Base-by-base conservation (phyloP, 2,113 vertebrate species). In the Tautogolabrus adspersus region DNA sequence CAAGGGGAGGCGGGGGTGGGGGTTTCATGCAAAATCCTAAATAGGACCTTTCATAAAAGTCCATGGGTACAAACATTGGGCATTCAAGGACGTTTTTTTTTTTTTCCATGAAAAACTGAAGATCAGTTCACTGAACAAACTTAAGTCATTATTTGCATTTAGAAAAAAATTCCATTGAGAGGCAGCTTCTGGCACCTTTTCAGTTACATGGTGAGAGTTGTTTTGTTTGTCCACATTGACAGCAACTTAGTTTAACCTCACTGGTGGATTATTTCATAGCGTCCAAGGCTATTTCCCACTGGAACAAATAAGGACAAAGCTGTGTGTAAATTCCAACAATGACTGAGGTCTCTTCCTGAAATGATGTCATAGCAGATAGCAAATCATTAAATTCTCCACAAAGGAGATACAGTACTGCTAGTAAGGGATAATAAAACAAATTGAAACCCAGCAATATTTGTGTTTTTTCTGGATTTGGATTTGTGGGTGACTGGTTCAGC, bases 31-130 rank as follows among this genome's bases (percentile, higher is more conserved):
- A 91, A 92, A 93, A 88, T 91, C 42, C 79, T 94, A 93, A 95
- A 95, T 93, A 88, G 92, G 83, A 91, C 88, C 93, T 95, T 95
- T 95, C 93, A 95, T 95, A 88, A 93, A 92, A 89, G 90, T 89
- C 88, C 90, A 91, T 87, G 87, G 76, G 93, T 92, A 93, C 93
- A 94, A 94, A 94, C 87, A 90, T 90, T 89, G 90, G 83, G 77
- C 86, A 92, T 93, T 91, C 95, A 95, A 95, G 95, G 95, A 88
- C 95, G 91, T 91, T 87, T 91, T 93, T 34, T 26, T n/a, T 26
- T 93, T 94, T 95, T 95, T 95, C 93, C 93, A 93, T 93, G 94
- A 91, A 95, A 91, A 93, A 91, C 89, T 90, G 90, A 92, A 88
- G 77, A 91, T 90, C 81, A 82, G 89, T 93, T 93, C 93, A 93